These are phyloP conservation scores for Oryctolagus cuniculus DNA, from an alignment of 2,113 vertebrate genomes.

Conservation along the genomic window DNA sequence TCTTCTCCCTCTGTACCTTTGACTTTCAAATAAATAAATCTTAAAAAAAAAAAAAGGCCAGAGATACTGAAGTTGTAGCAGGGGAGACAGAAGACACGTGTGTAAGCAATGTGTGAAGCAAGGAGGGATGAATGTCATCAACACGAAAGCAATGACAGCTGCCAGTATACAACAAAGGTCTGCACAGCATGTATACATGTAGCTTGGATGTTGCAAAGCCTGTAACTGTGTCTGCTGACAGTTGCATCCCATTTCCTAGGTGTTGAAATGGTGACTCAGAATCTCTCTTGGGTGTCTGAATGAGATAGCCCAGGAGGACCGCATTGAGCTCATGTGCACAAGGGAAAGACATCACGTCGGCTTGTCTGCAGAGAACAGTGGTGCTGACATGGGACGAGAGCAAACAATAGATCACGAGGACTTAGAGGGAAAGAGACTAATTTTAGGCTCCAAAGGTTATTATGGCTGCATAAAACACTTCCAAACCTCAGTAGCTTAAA, in stretches of 20 bases:
- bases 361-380: not conserved
- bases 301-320: not conserved
- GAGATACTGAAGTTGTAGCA: not conserved
- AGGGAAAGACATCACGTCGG: not conserved
- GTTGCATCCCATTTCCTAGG: not conserved
- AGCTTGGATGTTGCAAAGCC: not conserved
- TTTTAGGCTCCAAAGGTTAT: not conserved
- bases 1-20: too few relatives aligned
- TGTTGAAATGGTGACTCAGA: not conserved
- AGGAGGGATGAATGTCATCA: not conserved
- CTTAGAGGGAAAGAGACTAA: not conserved
- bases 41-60: too few relatives aligned
- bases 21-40: too few relatives aligned
- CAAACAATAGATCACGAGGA: not conserved
- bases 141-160: not conserved
- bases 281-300: not conserved
- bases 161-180: not conserved
- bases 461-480: not conserved
- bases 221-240: not conserved
- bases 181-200: not conserved
- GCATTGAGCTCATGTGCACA: not conserved
- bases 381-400: not conserved
- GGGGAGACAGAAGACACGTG: not conserved
- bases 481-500: not conserved
- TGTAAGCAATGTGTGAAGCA: not conserved